A percentile compares a stretch with the other conserved stretches of the same genome.
phyloP scores from a whole-genome alignment of 2,797 vertebrate species.

The Carduelis carduelis region DNA sequence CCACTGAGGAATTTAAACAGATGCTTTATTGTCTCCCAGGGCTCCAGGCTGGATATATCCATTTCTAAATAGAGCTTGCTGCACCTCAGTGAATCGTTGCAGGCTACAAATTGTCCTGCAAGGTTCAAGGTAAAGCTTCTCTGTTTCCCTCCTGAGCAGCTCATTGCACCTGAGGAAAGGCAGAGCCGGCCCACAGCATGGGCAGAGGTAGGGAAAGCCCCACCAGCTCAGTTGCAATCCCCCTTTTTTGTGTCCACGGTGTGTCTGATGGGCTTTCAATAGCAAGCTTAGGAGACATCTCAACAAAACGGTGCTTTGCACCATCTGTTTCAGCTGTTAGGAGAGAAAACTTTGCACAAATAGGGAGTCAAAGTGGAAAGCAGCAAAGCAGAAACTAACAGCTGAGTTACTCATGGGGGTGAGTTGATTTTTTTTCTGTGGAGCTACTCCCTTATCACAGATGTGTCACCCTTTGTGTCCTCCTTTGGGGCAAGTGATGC shows the following conservation, averaged over 20 bases:
- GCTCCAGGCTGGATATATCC: neutral
- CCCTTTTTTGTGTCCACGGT: fast-evolving
- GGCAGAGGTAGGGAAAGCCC: neutral
- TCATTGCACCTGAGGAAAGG: neutral
- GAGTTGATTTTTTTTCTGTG: fast-evolving
- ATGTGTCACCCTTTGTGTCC: neutral
- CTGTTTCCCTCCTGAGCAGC: neutral
- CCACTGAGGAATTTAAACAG: neutral
- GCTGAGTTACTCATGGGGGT: neutral
- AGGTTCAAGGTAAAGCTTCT: neutral
- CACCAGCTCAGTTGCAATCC: no score
- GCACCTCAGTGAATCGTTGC: neutral
- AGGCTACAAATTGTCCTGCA: neutral
- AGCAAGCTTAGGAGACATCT: neutral
- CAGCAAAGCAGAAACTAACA: neutral
- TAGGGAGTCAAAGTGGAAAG: neutral
- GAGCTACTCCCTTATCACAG: neutral
- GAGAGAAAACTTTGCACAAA: neutral
- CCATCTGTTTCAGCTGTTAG: neutral
- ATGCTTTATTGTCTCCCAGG: constrained; percentile 1
- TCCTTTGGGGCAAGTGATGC: neutral
- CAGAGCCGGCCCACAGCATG: neutral
- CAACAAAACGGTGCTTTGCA: neutral
- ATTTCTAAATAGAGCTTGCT: neutral
- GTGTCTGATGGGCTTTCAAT: neutral